Conservation (phyloP, 2,888 invertebrate genomes). For the Scaptomyza cyrtandrae region DNA sequence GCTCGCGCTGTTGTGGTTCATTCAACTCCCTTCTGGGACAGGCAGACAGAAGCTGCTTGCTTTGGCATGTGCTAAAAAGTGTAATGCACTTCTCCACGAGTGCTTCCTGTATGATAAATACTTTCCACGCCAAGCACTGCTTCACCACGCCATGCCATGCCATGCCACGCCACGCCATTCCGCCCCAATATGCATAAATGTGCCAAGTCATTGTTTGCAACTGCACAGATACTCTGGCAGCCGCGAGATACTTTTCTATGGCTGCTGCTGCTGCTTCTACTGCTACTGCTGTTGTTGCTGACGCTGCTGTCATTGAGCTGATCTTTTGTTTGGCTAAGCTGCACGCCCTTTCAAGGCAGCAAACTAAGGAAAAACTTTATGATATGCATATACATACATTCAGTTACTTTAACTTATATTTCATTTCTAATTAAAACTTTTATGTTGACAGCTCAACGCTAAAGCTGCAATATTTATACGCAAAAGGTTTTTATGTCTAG, state of each 20-base stretch:
- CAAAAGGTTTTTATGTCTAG: slow-evolving; percentile 6
- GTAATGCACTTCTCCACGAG: slow-evolving; percentile 57
- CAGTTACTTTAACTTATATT: slow-evolving; percentile 1
- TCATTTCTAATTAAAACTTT: slow-evolving; percentile 69
- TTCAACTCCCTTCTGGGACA: slow-evolving; percentile 42
- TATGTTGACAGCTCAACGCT: slow-evolving; percentile 32
- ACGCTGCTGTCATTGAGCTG: slow-evolving; percentile 51
- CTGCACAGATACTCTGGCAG: slow-evolving; percentile 55
- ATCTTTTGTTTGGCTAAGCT: slow-evolving; percentile 52
- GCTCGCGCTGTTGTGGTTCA: slow-evolving; percentile 32
- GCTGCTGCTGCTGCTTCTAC: slow-evolving; percentile 32
- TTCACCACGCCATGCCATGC: no score
- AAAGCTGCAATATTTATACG: slow-evolving; percentile 20
- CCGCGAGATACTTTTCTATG: slow-evolving; percentile 57
- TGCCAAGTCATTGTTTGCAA: slow-evolving; percentile 72
- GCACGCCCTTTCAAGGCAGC: slow-evolving; percentile 40
- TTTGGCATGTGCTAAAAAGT: slow-evolving; percentile 41
- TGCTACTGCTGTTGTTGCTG: slow-evolving; percentile 23
- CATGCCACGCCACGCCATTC: no score
- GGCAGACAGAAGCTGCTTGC: slow-evolving; percentile 48
- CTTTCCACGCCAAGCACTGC: neutral
- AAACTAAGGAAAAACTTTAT: slow-evolving; percentile 36
- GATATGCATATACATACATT: slow-evolving; percentile 20
- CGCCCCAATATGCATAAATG: slow-evolving; percentile 40
- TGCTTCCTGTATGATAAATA: slow-evolving; percentile 62